A percentile compares a stretch with the other conserved stretches of the same genome.
Conservation (phyloP, 2,113 vertebrate species). For the Ptychochromis oligacanthus region DNA sequence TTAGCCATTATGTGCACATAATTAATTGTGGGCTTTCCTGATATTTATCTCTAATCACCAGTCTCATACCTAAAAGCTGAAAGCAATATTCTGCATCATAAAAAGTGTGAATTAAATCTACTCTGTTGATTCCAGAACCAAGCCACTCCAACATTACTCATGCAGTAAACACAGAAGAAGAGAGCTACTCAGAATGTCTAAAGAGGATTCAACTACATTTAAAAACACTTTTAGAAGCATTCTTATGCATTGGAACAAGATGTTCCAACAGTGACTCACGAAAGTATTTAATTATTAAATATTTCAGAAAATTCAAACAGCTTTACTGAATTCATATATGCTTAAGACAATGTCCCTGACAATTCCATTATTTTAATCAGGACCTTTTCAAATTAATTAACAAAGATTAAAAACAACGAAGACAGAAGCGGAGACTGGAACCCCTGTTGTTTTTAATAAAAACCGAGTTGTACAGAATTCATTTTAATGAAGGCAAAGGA, state of each 20-base stretch:
- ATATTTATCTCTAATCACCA: background rate
- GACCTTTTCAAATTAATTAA: slow-evolving; percentile 70
- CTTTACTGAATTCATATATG: slow-evolving; percentile 25
- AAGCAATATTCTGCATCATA: background rate
- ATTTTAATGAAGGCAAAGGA: slow-evolving; percentile 59
- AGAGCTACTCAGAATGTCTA: background rate
- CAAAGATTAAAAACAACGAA: slow-evolving; percentile 66
- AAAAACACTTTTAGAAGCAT: slow-evolving; percentile 1
- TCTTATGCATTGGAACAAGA: background rate
- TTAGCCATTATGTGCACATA: background rate
- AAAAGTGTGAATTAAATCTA: background rate
- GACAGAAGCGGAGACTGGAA: slow-evolving; percentile 50
- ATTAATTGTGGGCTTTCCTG: background rate
- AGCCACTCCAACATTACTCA: background rate
- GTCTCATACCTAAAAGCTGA: background rate
- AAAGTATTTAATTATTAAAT: slow-evolving; percentile 43
- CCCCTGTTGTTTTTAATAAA: slow-evolving; percentile 67
- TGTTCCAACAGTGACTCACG: slow-evolving; percentile 9
- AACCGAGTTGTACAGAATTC: slow-evolving; percentile 58
- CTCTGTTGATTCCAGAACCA: background rate
- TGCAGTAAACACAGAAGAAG: slow-evolving; percentile 1
- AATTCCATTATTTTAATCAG: slow-evolving; percentile 63
- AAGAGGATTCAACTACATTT: slow-evolving; percentile 4
- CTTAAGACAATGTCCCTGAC: slow-evolving; percentile 38
- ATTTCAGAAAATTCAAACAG: slow-evolving; percentile 46